phyloP scores from a whole-genome alignment of 2,113 vertebrate species.

The Oxygymnocypris stewartii region DNA sequence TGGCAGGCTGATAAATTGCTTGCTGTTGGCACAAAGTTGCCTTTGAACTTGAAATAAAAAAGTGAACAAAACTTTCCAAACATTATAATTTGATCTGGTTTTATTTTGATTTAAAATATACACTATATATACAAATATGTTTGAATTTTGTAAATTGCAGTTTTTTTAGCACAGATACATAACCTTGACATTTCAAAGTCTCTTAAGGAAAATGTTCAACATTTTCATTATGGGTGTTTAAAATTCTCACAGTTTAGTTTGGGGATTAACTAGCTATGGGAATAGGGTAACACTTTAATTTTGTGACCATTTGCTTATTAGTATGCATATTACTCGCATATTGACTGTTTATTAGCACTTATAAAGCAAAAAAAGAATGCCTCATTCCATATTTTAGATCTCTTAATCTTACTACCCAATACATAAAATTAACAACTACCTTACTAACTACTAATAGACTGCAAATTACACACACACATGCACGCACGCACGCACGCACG shows the following conservation, averaged over 20 bases:
- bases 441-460: not conserved
- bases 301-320: not conserved
- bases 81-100: not conserved
- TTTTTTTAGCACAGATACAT: not conserved
- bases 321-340: not conserved
- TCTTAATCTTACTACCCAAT: not conserved
- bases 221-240: too few species aligned
- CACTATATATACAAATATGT: not conserved
- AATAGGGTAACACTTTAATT: not conserved
- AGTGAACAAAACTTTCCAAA: not conserved
- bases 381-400: not conserved
- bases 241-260: too few species aligned
- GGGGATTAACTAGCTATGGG: too few species aligned
- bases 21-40: not conserved
- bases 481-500: not conserved
- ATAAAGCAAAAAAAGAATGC: too few species aligned
- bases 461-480: not conserved
- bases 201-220: not conserved
- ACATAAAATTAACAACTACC: not conserved
- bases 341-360: too few species aligned
- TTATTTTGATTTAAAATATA: not conserved
- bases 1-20: constrained; percentile 15
- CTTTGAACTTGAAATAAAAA: not conserved
- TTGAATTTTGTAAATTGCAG: not conserved
- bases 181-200: not conserved